Base-by-base conservation (phyloP, 2,113 vertebrate genomes). In the Ia io region DNA sequence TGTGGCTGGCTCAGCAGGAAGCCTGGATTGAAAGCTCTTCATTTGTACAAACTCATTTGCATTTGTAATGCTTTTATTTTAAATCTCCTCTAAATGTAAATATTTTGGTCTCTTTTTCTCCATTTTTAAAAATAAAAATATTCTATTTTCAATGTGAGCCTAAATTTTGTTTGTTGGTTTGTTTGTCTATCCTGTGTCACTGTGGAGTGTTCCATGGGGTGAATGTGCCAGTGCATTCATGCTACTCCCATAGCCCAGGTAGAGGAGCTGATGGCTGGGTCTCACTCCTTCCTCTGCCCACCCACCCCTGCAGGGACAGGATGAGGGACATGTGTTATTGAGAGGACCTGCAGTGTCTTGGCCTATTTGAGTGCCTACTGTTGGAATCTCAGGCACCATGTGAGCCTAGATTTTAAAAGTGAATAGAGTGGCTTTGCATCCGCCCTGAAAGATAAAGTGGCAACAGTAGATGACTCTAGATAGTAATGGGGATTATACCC, bases 21-120 rank as follows among this genome's bases (percentile, higher is more conserved):
- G 74, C 70, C 49, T 0, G 12, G 70, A 87, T 89, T 67, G 92
- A 95, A 96, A 97, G 91, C 91, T 84, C 85, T 89, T n/a, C 0
- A 0, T 91, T 91, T 96, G 86, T 96, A 78, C 51, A 67, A 84
- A 83, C 59, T 82, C 78, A 92, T 97, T 96, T 97, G 95, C 89
- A 95, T 97, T 94, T 95, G 53, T 87, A 93, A 91, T 17, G 30
- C 96, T 97, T 93, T 91, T 82, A 97, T 97, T 97, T 96, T 89
- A 96, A 92, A 93, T 95, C 76, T 85, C 91, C 51, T 79, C 70
- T 65, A 73, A 94, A 80, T 95, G 73, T 96, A 96, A 95, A 96
- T 95, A 95, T 93, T 93, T 85, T 56, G 84, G 76, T 44, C 42
- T 90, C 35, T 69, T 84, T 70, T 47, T 14, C 16, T 49, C 37